These are phyloP conservation scores for Aplocera efformata DNA, from an alignment of 2,888 invertebrate genomes.

Conservation along the genomic window DNA sequence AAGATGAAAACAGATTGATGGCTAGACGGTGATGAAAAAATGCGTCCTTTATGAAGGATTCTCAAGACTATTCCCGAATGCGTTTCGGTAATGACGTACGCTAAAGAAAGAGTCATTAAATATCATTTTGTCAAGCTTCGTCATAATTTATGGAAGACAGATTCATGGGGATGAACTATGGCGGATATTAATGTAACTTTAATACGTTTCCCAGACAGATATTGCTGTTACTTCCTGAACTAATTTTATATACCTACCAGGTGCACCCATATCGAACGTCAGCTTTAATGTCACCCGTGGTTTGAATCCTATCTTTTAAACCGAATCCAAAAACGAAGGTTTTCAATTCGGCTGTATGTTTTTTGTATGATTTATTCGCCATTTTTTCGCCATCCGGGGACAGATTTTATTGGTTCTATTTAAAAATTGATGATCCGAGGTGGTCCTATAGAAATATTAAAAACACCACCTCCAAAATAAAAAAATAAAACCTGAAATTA, in stretches of 20 bases:
- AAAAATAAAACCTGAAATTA: too few species aligned
- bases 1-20: slow-evolving; percentile 73
- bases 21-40: slow-evolving; percentile 64
- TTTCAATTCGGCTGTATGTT: too few species aligned
- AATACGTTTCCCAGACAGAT: slow-evolving; percentile 53
- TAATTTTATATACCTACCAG: slow-evolving; percentile 13
- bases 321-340: too few species aligned
- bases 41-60: slow-evolving; percentile 66
- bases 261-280: not conserved
- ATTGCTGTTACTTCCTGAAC: slow-evolving; percentile 52
- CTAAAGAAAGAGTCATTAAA: slow-evolving; percentile 58
- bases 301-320: too few species aligned
- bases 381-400: too few species aligned
- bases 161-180: slow-evolving; percentile 57
- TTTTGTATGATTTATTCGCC: too few species aligned
- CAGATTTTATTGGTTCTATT: too few species aligned
- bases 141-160: slow-evolving; percentile 57
- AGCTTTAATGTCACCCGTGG: too few species aligned
- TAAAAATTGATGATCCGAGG: too few species aligned
- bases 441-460: too few species aligned
- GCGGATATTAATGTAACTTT: slow-evolving; percentile 56
- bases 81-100: slow-evolving; percentile 61
- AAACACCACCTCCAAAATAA: too few species aligned
- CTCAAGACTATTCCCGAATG: slow-evolving; percentile 62
- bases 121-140: slow-evolving; percentile 72